Evolutionary conservation across 1,140 invertebrate species (phyloP), one percentile per base, ranked within the genome.

Genomic region (Pogonomyrmex barbatus): DNA sequence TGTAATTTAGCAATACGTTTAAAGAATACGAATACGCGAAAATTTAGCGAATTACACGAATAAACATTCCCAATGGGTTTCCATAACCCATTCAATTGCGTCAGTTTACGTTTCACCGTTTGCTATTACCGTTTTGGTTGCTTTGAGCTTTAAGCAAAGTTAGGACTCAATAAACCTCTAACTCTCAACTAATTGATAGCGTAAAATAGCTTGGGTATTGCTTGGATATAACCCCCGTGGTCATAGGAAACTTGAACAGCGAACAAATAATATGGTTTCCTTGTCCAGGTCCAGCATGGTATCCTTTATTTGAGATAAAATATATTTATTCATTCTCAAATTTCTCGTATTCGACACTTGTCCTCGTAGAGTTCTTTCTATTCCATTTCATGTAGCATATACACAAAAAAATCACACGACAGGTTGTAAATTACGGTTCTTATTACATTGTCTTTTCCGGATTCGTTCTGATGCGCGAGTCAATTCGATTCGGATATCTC

Each of bases 151-250:
- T 56, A 33, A 73, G 58, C 68, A 36, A 83, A 83, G 79, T 83
- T 73, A 62, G 68, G n/a, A 83, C 39, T 47, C 50, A 45, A 70
- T 56, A 81, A 56, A 68, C 36, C n/a, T 14, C 47, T 81, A 63
- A 70, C 78, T 70, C 65, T 68, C 65, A 70, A 81, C 65, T 81
- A 81, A 81, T 81, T 81, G 50, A 70, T 70, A 81, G 63, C 42
- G n/a, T n/a, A 73, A 83, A 73, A 83, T 75, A 47, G 45, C 17
- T 24, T 8, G 17, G 17, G 58, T 56, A 47, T 39, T n/a, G 42
- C 39, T 58, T 17, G 30, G 33, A 47, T 42, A 30, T 14, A 58
- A 45, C 17, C n/a, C 24, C n/a, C 42, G 45, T 10, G 68, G 42
- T 39, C n/a, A 30, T 17, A 12, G 33, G 36, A 70, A 83, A 83